Evolutionary conservation across 2,888 invertebrate species (phyloP).

Genomic region (Drosophila percnosoma): DNA sequence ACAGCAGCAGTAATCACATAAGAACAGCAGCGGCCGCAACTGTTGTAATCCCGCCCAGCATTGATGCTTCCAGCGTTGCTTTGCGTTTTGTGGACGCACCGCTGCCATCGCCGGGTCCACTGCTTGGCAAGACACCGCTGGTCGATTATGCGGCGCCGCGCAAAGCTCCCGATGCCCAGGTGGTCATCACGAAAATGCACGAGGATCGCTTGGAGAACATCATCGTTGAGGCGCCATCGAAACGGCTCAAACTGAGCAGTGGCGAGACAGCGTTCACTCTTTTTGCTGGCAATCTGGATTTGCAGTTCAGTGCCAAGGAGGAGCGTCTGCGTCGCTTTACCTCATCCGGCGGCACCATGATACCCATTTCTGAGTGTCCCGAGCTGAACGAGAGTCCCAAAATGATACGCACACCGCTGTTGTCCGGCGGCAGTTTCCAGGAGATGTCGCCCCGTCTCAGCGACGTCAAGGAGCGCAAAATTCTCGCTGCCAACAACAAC

Average conservation of each 20-base stretch:
- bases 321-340: slow-evolving; percentile 81
- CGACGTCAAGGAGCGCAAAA: slow-evolving; percentile 69
- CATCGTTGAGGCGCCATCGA: slow-evolving; percentile 47
- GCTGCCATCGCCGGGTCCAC: slow-evolving; percentile 92
- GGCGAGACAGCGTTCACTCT: slow-evolving; percentile 15
- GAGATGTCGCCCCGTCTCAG: slow-evolving; percentile 82
- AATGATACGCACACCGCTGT: slow-evolving; percentile 92
- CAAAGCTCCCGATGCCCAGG: slow-evolving; percentile 78
- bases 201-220: slow-evolving; percentile 76
- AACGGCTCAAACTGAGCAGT: slow-evolving; percentile 62
- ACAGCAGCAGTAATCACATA: slow-evolving; percentile 8
- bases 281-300: slow-evolving; percentile 44
- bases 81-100: slow-evolving; percentile 87
- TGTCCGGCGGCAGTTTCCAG: slow-evolving; percentile 93
- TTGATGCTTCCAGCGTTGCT: slow-evolving; percentile 57
- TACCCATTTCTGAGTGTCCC: slow-evolving; percentile 87
- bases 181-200: slow-evolving; percentile 84
- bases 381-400: slow-evolving; percentile 89
- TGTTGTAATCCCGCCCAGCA: slow-evolving; percentile 27
- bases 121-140: slow-evolving; percentile 92
- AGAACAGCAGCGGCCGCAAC: slow-evolving; percentile 13
- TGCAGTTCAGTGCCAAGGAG: slow-evolving; percentile 76
- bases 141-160: slow-evolving; percentile 87
- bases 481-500: slow-evolving; percentile 9
- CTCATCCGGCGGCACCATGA: slow-evolving; percentile 85